Base-by-base conservation (phyloP, 2,888 invertebrate species). In the Helicoverpa assulta region DNA sequence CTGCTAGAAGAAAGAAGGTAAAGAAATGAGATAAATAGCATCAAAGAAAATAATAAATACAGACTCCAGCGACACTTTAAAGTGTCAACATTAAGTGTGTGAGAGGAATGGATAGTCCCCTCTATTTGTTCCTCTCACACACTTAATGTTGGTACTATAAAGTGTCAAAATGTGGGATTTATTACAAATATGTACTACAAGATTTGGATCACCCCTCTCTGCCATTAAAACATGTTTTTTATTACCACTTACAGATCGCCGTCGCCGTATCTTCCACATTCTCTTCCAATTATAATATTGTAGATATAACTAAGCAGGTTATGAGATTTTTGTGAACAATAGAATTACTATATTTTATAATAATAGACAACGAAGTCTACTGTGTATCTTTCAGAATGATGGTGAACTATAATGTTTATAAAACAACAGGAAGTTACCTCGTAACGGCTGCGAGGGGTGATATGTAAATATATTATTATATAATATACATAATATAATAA, bases 291-390 rank as follows among this genome's bases (percentile, higher is more conserved):
- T 47, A 47, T 6, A 47, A 6, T n/a, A 47, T n/a, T 12, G 47
- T n/a, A 47, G 16, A 16, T 43, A 43, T 43, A 16, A 10, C 14
- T 16, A 16, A 16, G 8, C 16, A n/a, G n/a, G 16, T n/a, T 47
- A n/a, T 47, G 47, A 6, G 47, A 47, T 47, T 47, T 47, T 47
- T 47, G n/a, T 47, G 47, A 47, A 47, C 47, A 47, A 47, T 47
- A 47, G 47, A 47, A 47, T 47, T 7, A n/a, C n/a, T 47, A 47
- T 47, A 47, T 40, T 40, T 40, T 14, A 40, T 12, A 40, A 40
- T 40, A 40, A 26, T 26, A 12, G 14, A 14, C 4, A 14, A 40
- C 10, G 4, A 4, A 40, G 40, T 14, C 14, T 40, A 12, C 40
- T 40, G 40, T 14, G 40, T 40, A 40, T 14, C 3, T 2, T 10